A percentile compares a stretch with the other conserved stretches of the same genome.
Conservation (phyloP, 2,797 vertebrate genomes). For the Darevskia mixta region DNA sequence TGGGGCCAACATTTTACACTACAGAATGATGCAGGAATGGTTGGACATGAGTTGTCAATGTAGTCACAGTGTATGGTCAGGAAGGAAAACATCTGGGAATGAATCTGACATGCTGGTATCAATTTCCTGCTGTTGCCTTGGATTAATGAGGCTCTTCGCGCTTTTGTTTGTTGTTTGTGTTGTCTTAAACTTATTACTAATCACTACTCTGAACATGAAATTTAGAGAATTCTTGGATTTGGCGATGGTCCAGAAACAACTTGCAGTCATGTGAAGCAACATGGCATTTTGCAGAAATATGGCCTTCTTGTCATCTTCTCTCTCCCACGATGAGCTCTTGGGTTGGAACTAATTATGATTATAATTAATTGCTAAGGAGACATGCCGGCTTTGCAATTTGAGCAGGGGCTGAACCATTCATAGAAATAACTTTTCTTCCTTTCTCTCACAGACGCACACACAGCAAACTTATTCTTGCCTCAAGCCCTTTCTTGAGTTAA, state of each 20-base stretch:
- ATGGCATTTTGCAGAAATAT: background rate
- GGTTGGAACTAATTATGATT: slow-evolving; percentile 5
- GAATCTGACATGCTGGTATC: background rate
- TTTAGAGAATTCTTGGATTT: background rate
- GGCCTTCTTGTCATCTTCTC: slow-evolving; percentile 17
- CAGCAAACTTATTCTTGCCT: slow-evolving; percentile 8
- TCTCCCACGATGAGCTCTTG: background rate
- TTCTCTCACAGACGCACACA: background rate
- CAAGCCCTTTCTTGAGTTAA: slow-evolving; percentile 7
- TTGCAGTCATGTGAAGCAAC: background rate
- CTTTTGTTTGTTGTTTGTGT: background rate
- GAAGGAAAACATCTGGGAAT: background rate
- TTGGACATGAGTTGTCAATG: background rate
- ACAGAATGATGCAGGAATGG: too few species aligned
- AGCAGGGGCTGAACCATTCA: slow-evolving; percentile 24
- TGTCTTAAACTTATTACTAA: background rate
- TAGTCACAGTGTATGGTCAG: background rate
- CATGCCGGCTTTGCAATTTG: background rate
- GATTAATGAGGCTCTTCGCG: background rate
- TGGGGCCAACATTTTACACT: too few species aligned
- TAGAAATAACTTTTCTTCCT: slow-evolving; percentile 14
- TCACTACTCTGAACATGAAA: background rate
- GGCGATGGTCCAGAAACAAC: background rate
- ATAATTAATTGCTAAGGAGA: slow-evolving; percentile 7
- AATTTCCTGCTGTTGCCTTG: background rate